Evolutionary conservation across 1,140 invertebrate genomes (phyloP).

Genomic region (Drosophila mojavensis): DNA sequence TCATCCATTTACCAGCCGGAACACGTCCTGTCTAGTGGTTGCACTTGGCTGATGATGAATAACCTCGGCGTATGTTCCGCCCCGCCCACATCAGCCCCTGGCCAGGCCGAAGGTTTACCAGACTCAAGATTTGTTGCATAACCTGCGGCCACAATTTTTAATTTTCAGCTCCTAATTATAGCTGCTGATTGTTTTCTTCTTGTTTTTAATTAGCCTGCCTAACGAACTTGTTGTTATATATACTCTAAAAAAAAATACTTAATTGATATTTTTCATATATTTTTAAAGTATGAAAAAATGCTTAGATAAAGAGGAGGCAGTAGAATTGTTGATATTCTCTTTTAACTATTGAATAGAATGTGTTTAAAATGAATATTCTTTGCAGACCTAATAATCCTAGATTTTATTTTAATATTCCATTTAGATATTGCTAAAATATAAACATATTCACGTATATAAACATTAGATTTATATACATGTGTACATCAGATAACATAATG

Average conservation of each 20-base stretch:
- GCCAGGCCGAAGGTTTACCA: background rate
- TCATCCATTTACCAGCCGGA: constrained; percentile 7
- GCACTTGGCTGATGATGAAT: constrained; percentile 77
- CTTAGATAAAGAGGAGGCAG: too few species aligned
- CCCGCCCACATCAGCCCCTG: background rate
- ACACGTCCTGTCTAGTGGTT: constrained; percentile 58
- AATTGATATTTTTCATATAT: constrained; percentile 71
- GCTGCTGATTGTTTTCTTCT: constrained; percentile 11
- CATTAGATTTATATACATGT: background rate
- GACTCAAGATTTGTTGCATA: constrained; percentile 18
- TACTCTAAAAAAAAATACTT: constrained; percentile 13
- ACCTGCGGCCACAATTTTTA: constrained; percentile 47
- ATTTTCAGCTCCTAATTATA: constrained; percentile 50
- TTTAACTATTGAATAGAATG: too few species aligned
- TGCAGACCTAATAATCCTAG: too few species aligned
- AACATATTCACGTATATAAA: background rate
- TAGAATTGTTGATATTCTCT: too few species aligned
- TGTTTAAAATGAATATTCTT: too few species aligned
- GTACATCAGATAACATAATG: constrained; percentile 8
- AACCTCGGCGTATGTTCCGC: constrained; percentile 62
- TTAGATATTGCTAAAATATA: too few species aligned
- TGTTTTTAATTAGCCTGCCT: constrained; percentile 49
- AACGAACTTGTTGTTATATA: background rate
- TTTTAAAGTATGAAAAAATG: too few species aligned
- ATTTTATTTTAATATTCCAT: too few species aligned